These are phyloP conservation scores for Campaea margaritaria DNA, from an alignment of 2,888 invertebrate genomes.

Conservation along the genomic window DNA sequence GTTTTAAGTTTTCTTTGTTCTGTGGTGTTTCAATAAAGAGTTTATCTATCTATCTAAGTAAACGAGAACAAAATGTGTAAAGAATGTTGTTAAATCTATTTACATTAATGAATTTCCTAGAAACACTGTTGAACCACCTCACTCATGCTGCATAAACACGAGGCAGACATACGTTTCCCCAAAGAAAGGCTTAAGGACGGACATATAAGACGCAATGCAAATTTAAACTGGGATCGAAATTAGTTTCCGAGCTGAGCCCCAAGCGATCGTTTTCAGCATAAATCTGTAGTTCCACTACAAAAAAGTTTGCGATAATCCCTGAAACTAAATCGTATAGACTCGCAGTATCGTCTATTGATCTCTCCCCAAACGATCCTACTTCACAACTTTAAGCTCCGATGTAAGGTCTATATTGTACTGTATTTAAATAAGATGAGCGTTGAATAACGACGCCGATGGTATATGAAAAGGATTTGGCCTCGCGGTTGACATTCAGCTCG, in stretches of 20 bases:
- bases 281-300: constrained; percentile 36
- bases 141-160: constrained; percentile 17
- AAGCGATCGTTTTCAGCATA: constrained; percentile 37
- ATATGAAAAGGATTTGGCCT: constrained; percentile 59
- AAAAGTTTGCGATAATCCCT: constrained; percentile 40
- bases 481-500: constrained; percentile 72
- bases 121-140: constrained; percentile 4
- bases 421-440: constrained; percentile 32
- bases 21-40: too few relatives aligned
- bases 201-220: constrained; percentile 34
- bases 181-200: constrained; percentile 25
- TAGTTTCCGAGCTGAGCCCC: constrained; percentile 40
- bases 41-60: too few relatives aligned
- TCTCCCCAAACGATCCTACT: constrained; percentile 31
- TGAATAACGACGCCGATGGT: constrained; percentile 41
- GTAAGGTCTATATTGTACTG: constrained; percentile 31
- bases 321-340: constrained; percentile 38
- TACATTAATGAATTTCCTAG: constrained; percentile 1
- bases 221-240: constrained; percentile 41
- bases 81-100: not conserved
- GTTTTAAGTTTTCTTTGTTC: too few relatives aligned
- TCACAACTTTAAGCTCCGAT: constrained; percentile 34
- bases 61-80: not conserved
- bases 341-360: constrained; percentile 34
- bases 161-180: constrained; percentile 12